Evolutionary conservation across 2,888 invertebrate species (phyloP).

Genomic region (Criorhina ranunculi): DNA sequence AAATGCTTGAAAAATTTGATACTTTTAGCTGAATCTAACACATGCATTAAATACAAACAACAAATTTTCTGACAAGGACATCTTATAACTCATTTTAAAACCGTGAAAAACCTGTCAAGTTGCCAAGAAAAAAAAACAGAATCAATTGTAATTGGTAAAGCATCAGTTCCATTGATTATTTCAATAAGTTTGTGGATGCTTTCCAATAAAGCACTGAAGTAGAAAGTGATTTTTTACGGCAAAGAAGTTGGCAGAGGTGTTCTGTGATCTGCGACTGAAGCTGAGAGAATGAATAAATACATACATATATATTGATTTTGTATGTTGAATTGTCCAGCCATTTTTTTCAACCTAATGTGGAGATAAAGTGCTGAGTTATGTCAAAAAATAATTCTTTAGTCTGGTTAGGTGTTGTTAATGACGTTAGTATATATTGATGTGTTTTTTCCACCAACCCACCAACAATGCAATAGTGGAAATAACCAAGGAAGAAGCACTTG

Average conservation of each 20-base stretch:
- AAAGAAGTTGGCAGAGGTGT: slow-evolving; percentile 1
- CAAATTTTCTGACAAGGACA: too few species aligned
- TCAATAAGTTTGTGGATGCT: slow-evolving; percentile 39
- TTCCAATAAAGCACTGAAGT: slow-evolving; percentile 30
- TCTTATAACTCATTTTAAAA: too few species aligned
- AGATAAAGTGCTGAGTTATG: background rate
- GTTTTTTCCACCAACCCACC: background rate
- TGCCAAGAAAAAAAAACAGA: slow-evolving; percentile 50
- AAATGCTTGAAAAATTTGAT: too few species aligned
- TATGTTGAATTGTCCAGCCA: background rate
- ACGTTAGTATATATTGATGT: slow-evolving; percentile 35
- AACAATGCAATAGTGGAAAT: slow-evolving; percentile 28
- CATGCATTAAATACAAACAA: too few species aligned
- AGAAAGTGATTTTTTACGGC: slow-evolving; percentile 3
- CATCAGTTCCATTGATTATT: slow-evolving; percentile 36
- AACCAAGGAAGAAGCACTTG: slow-evolving; percentile 65
- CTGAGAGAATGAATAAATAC: slow-evolving; percentile 84
- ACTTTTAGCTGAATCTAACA: too few species aligned
- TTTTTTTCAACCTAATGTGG: slow-evolving; percentile 21
- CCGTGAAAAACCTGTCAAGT: too few species aligned
- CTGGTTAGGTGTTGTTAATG: slow-evolving; percentile 30
- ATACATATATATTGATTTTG: slow-evolving; percentile 1
- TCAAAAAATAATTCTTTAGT: slow-evolving; percentile 27
- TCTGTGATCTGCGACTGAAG: slow-evolving; percentile 87
- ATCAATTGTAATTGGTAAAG: slow-evolving; percentile 23